Conservation (phyloP, 2,797 vertebrate genomes). For the Huso huso region DNA sequence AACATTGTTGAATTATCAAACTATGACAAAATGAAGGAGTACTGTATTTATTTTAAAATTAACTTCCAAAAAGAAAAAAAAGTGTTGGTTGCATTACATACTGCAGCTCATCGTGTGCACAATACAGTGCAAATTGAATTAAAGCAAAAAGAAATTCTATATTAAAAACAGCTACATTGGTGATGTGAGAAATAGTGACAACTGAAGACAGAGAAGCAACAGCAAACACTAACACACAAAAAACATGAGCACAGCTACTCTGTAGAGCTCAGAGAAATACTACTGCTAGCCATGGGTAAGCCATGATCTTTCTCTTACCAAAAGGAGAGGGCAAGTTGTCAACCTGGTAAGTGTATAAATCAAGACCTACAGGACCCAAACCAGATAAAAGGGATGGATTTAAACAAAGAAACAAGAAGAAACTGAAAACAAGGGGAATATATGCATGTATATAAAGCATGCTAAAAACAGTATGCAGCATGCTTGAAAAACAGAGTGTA, state of each 20-base stretch:
- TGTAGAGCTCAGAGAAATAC: constrained; percentile 35
- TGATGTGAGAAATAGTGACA: neutral
- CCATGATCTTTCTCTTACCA: constrained; percentile 87
- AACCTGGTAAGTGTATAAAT: constrained; percentile 99
- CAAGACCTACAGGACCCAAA: constrained; percentile 99
- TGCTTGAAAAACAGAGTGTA: too few relatives aligned
- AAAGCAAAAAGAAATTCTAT: too few relatives aligned
- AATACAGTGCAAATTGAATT: too few relatives aligned
- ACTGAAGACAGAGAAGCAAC: constrained; percentile 12
- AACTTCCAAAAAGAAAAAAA: too few relatives aligned
- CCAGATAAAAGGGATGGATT: constrained; percentile 93
- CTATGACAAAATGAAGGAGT: too few relatives aligned
- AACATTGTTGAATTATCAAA: too few relatives aligned
- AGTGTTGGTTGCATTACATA: too few relatives aligned
- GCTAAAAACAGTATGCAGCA: too few relatives aligned
- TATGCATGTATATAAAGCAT: too few relatives aligned
- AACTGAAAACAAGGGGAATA: constrained; percentile 25
- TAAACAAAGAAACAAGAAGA: constrained; percentile 55
- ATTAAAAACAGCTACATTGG: too few relatives aligned
- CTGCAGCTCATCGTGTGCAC: too few relatives aligned
- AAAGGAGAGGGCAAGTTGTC: constrained; percentile 93
- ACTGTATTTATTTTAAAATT: too few relatives aligned
- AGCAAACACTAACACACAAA: neutral
- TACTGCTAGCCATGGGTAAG: constrained; percentile 69
- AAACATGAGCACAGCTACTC: neutral